These are phyloP conservation scores for Drosophila truncata DNA, from an alignment of 1,140 invertebrate genomes.

Conservation along the genomic window DNA sequence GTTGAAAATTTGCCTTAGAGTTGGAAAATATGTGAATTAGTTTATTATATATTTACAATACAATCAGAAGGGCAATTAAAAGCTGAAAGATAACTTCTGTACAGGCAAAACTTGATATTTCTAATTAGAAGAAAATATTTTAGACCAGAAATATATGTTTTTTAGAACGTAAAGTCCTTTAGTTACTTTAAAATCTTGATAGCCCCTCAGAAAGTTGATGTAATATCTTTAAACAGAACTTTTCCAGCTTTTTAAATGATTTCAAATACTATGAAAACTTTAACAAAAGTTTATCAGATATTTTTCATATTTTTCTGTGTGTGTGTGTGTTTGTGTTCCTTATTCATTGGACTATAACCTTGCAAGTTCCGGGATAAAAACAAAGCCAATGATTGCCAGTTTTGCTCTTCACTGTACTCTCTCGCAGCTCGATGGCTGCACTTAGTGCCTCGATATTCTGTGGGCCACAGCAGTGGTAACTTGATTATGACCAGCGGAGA, in stretches of 20 bases:
- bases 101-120: neutral
- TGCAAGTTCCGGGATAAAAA: constrained; percentile 34
- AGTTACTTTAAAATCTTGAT: too few species aligned
- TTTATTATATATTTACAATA: neutral
- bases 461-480: constrained; percentile 34
- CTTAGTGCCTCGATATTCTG: constrained; percentile 50
- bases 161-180: too few species aligned
- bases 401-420: constrained; percentile 42
- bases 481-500: constrained; percentile 45
- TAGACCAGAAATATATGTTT: too few species aligned
- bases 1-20: neutral
- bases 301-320: constrained; percentile 13
- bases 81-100: too few species aligned
- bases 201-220: too few species aligned
- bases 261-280: neutral
- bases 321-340: neutral
- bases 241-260: too few species aligned
- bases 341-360: constrained; percentile 1
- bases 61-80: neutral
- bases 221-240: neutral
- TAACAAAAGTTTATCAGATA: neutral
- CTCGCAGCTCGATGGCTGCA: constrained; percentile 36
- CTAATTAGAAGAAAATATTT: too few species aligned
- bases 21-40: neutral
- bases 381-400: constrained; percentile 67